These are phyloP conservation scores for Drosophila serrata DNA, from an alignment of 1,140 invertebrate species.

Conservation along the genomic window DNA sequence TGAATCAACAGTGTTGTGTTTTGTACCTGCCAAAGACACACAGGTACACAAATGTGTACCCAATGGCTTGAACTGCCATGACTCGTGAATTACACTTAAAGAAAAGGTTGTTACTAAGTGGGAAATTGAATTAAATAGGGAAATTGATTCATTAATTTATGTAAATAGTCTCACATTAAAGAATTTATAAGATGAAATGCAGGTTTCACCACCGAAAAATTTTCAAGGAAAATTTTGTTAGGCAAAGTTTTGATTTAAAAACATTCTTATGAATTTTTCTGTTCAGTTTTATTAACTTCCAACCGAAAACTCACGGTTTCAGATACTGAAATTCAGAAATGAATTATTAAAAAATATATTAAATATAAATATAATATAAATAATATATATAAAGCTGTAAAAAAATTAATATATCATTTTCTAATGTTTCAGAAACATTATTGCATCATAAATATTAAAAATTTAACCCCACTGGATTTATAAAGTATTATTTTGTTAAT, in stretches of 20 bases:
- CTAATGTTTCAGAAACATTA: too few relatives aligned
- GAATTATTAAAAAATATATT: not conserved
- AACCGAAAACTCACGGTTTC: not conserved
- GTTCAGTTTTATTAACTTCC: not conserved
- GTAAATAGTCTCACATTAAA: not conserved
- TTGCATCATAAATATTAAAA: not conserved
- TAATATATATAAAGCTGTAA: too few relatives aligned
- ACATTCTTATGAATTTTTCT: not conserved
- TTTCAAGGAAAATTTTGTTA: too few relatives aligned
- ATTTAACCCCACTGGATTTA: too few relatives aligned
- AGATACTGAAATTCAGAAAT: not conserved
- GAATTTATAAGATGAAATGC: not conserved
- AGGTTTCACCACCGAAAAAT: too few relatives aligned
- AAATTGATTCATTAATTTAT: not conserved
- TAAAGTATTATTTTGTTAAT: too few relatives aligned
- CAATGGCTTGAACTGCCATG: slow-evolving; percentile 20
- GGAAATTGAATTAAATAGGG: not conserved
- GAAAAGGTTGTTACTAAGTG: not conserved
- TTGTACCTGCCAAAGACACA: slow-evolving; percentile 25
- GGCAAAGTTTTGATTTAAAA: too few relatives aligned
- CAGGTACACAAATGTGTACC: slow-evolving; percentile 28
- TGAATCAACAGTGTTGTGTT: slow-evolving; percentile 32
- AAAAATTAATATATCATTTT: too few relatives aligned
- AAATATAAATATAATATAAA: too few relatives aligned
- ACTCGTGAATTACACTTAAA: not conserved